Conservation (phyloP, 2,797 vertebrate genomes). For the Enteromius treurensis region DNA sequence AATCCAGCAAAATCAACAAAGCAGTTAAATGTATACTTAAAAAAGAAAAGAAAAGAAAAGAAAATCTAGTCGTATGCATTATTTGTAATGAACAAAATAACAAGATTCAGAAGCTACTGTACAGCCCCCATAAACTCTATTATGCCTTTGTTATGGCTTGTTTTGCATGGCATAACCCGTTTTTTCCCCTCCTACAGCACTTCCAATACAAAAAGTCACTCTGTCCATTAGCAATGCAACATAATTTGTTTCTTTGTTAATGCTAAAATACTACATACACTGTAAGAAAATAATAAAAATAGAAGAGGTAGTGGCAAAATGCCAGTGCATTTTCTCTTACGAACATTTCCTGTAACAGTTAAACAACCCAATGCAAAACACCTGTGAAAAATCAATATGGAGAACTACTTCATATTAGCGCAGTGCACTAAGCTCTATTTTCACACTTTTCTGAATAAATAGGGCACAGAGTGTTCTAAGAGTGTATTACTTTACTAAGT, state of each 20-base stretch:
- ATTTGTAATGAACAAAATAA: background rate
- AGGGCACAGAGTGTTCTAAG: background rate
- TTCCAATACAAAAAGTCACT: background rate
- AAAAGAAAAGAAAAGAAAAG: background rate
- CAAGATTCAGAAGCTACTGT: background rate
- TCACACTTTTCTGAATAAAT: background rate
- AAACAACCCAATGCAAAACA: background rate
- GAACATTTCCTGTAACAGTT: background rate
- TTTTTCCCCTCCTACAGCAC: background rate
- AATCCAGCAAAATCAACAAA: background rate
- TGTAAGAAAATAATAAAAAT: background rate
- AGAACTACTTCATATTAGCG: background rate
- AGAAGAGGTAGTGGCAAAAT: background rate
- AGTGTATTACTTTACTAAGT: background rate
- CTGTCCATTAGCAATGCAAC: background rate
- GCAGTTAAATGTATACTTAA: background rate
- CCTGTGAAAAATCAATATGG: background rate
- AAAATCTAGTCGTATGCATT: background rate
- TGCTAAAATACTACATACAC: background rate
- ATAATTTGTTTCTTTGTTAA: background rate
- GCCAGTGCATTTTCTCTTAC: background rate
- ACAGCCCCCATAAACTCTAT: background rate
- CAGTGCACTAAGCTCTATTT: background rate
- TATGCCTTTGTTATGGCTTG: background rate
- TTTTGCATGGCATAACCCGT: background rate